Evolutionary conservation across 2,113 vertebrate species (phyloP), one percentile per base, ranked within the genome.

Genomic region (Gavia stellata): DNA sequence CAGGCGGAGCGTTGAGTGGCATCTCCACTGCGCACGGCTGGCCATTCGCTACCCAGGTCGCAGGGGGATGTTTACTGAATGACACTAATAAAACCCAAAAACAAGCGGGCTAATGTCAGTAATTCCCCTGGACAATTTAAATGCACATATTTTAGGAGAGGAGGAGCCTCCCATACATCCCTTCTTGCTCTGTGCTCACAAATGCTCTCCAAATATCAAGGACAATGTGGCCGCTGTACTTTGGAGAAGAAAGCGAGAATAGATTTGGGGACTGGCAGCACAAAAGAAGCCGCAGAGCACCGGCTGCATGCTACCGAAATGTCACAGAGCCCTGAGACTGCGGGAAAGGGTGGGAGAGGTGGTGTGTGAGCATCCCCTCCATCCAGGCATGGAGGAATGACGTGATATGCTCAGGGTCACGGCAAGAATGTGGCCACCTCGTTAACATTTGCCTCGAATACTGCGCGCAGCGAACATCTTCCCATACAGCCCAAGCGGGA

Each of bases 131-230:
- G 52, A 95, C 79, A 34, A 95, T 96, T 94, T 85, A 94, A 92
- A 97, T 96, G 94, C 91, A 96, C 85, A 92, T 94, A 90, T 95
- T 96, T 94, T 78, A 87, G 87, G 89, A 92, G 25, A 45, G 28
- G 52, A 94, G 81, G 31, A 68, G 79, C 77, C 75, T 94, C 80
- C 50, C 50, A 38, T 29, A 13, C 55, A 52, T 55, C 74, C 49
- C 19, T 77, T 89, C 75, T 81, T 9, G 0, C 33, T 65, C 21
- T 42, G 0, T 14, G 20, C 44, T 59, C 6, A 1, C 40, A 55
- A 10, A 19, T 3, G 28, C 21, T 75, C 38, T 66, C 81, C 80
- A 90, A 85, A 85, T 90, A 85, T 50, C 2, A 9, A 79, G 55
- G 77, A 80, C 82, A 94, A 87, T 68, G 62, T 0, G 5, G 38